Evolutionary conservation across 2,113 vertebrate genomes (phyloP).

Genomic region (Cyprinodon brontotheroides): DNA sequence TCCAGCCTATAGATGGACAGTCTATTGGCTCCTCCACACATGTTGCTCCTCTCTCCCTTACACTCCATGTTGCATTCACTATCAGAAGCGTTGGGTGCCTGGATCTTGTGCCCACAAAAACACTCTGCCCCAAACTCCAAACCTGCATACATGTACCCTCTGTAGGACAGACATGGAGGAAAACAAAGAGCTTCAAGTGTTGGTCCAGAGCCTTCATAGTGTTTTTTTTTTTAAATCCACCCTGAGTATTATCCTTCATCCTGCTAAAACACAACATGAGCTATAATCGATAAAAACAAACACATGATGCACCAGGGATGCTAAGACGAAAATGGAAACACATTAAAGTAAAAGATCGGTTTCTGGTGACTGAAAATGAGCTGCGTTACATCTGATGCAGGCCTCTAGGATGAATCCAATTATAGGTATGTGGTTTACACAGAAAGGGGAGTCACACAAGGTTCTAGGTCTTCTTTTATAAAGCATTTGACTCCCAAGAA

Average conservation of each 20-base stretch:
- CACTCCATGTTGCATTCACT: conserved; percentile 93
- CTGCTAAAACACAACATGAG: conserved; percentile 3
- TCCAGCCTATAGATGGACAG: conserved; percentile 94
- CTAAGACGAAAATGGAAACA: conserved; percentile 20
- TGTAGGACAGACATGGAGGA: conserved; percentile 50
- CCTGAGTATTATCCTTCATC: conserved; percentile 18
- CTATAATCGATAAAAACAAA: conserved; percentile 36
- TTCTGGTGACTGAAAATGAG: conserved; percentile 14
- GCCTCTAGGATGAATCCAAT: conserved; percentile 36
- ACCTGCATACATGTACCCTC: conserved; percentile 94
- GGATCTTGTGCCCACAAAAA: conserved; percentile 96
- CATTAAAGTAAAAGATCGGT: conserved; percentile 13
- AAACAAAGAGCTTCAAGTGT: neutral
- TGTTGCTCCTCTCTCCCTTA: conserved; percentile 89
- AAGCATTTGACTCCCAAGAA: conserved; percentile 47
- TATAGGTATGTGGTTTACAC: conserved; percentile 33
- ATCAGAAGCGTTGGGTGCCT: conserved; percentile 86
- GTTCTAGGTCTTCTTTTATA: conserved; percentile 20
- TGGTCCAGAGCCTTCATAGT: conserved; percentile 25
- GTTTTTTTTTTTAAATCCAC: conserved; percentile 40
- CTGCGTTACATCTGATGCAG: conserved; percentile 1
- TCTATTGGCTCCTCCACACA: conserved; percentile 90
- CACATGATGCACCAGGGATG: conserved; percentile 13
- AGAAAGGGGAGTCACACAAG: conserved; percentile 24
- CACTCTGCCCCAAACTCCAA: conserved; percentile 97